A percentile compares a stretch with the other conserved stretches of the same genome.
Evolutionary conservation across 2,113 vertebrate species (phyloP).

Genomic region (Coracopsis vasa): DNA sequence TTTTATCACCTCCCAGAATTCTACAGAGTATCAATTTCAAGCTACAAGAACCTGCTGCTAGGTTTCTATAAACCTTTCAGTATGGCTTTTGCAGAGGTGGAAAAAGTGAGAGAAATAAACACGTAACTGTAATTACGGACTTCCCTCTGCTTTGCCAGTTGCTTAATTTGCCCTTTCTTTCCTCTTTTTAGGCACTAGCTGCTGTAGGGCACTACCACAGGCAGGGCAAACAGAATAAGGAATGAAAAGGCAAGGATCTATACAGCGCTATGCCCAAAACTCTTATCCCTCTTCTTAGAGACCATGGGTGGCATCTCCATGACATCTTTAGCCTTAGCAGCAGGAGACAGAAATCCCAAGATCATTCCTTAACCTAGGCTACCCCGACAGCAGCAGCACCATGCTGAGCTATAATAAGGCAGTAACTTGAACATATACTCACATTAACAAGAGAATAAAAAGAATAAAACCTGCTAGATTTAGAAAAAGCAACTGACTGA

Average conservation of each 20-base stretch:
- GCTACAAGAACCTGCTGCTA: background rate
- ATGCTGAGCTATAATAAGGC: slow-evolving; percentile 62
- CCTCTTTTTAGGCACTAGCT: background rate
- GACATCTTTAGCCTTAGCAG: slow-evolving; percentile 66
- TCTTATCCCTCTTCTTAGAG: slow-evolving; percentile 44
- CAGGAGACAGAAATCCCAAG: slow-evolving; percentile 63
- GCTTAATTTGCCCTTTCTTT: background rate
- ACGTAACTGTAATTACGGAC: background rate
- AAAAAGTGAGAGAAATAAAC: background rate
- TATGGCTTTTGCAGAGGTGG: background rate
- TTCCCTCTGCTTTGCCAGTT: background rate
- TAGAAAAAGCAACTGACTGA: slow-evolving; percentile 33
- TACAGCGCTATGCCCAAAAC: background rate
- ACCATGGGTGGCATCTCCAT: slow-evolving; percentile 57
- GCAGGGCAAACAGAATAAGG: background rate
- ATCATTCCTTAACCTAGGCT: slow-evolving; percentile 32
- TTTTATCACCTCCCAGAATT: background rate
- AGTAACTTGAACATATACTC: slow-evolving; percentile 65
- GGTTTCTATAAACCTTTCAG: background rate
- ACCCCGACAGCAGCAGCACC: slow-evolving; percentile 55
- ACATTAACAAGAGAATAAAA: slow-evolving; percentile 66
- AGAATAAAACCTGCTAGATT: slow-evolving; percentile 59
- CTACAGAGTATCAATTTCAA: background rate
- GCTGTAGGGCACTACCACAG: background rate
- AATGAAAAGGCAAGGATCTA: background rate